These are phyloP conservation scores for Enteromius viviparus DNA, from an alignment of 2,797 vertebrate species.

Conservation along the genomic window DNA sequence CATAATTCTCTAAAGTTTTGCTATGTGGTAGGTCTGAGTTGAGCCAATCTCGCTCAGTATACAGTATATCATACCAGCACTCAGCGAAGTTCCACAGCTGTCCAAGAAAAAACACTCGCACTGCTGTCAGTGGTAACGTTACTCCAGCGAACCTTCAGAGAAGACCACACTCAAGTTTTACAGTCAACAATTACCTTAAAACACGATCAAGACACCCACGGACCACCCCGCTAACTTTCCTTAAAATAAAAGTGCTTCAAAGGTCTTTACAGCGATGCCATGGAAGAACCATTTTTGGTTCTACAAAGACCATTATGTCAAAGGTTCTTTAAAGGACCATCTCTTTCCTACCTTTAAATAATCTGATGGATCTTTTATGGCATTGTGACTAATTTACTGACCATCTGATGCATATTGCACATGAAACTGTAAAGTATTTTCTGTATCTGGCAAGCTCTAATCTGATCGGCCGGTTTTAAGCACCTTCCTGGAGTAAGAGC, in stretches of 20 bases:
- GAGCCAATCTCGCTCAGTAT: neutral
- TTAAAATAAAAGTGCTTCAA: no score
- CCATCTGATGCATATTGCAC: neutral
- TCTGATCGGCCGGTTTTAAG: neutral
- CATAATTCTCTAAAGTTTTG: neutral
- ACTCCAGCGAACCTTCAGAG: neutral
- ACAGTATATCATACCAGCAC: neutral
- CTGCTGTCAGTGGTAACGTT: neutral
- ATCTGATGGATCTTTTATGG: no score
- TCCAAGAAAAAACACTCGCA: neutral
- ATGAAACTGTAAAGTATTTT: neutral
- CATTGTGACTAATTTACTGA: neutral
- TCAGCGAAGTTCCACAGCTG: neutral
- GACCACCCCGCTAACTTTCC: neutral
- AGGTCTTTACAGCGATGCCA: no score
- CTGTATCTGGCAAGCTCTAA: neutral
- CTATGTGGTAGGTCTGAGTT: neutral
- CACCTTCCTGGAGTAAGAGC: neutral
- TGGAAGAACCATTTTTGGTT: no score
- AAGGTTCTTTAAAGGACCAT: no score
- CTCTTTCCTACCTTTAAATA: no score
- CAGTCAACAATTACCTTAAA: neutral
- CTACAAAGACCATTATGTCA: no score
- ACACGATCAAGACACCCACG: neutral
- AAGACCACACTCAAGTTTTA: conserved; percentile 12